Conservation (phyloP, 64 coral and sea anemone genomes). For the Dendronephthya gigantea region DNA sequence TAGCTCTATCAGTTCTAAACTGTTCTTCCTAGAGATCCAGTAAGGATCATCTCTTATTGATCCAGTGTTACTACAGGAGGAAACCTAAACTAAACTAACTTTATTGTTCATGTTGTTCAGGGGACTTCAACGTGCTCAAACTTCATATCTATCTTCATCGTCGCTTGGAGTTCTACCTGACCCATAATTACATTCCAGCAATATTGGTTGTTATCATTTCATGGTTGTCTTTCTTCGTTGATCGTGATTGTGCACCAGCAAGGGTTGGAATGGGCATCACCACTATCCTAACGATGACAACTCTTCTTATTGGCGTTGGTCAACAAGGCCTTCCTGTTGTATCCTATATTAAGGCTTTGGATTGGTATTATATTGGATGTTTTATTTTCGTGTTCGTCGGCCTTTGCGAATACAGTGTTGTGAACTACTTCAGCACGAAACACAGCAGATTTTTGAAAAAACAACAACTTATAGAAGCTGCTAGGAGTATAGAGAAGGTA, state of each 20-base stretch:
- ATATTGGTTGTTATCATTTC: background rate
- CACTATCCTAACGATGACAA: background rate
- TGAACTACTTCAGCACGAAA: background rate
- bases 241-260: background rate
- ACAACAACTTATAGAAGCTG: background rate
- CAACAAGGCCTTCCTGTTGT: background rate
- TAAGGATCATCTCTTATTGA: background rate
- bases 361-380: slow-evolving; percentile 2
- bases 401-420: background rate
- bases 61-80: background rate
- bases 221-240: background rate
- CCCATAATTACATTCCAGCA: background rate
- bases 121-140: background rate
- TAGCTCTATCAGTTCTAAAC: background rate
- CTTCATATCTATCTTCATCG: background rate
- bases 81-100: background rate
- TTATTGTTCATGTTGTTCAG: background rate
- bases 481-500: background rate
- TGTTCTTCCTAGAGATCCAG: background rate
- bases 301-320: background rate
- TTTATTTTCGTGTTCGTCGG: background rate
- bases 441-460: background rate
- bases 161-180: background rate
- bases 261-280: background rate
- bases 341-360: background rate